These are phyloP conservation scores for Zootoca vivipara DNA, from an alignment of 2,113 vertebrate genomes.

Conservation along the genomic window DNA sequence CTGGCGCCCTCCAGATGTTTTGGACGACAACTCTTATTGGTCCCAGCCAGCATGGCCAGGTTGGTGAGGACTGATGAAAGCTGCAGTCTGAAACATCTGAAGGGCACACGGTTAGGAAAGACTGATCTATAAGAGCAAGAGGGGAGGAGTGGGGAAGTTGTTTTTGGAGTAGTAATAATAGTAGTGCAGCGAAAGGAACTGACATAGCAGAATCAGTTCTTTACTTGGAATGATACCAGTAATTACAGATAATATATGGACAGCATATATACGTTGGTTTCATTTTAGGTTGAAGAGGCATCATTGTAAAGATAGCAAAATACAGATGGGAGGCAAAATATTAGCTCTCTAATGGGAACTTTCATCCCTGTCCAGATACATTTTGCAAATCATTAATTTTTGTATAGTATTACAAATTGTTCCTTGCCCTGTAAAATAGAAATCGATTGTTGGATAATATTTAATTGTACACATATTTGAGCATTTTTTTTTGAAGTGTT, in stretches of 20 bases:
- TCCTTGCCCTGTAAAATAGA: background rate
- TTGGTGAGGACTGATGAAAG: too few relatives aligned
- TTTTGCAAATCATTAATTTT: background rate
- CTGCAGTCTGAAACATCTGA: too few relatives aligned
- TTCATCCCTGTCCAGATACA: background rate
- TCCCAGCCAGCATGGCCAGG: too few relatives aligned
- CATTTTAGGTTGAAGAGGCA: background rate
- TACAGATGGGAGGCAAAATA: background rate
- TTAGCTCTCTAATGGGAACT: background rate
- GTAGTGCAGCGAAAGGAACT: background rate
- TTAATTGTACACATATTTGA: conserved; percentile 8
- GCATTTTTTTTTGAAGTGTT: background rate
- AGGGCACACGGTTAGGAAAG: too few relatives aligned
- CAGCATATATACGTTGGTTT: background rate
- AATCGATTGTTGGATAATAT: background rate
- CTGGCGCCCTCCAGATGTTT: too few relatives aligned
- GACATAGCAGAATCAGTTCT: background rate
- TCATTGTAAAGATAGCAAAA: background rate
- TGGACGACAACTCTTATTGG: too few relatives aligned
- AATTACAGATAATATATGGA: background rate
- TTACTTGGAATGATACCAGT: background rate
- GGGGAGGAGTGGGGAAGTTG: background rate
- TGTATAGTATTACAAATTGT: fast-evolving
- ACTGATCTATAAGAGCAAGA: background rate
- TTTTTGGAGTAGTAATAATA: background rate